Evolutionary conservation across 2,113 vertebrate genomes (phyloP), one percentile per base, ranked within the genome.

Genomic region (Pelodiscus sinensis): DNA sequence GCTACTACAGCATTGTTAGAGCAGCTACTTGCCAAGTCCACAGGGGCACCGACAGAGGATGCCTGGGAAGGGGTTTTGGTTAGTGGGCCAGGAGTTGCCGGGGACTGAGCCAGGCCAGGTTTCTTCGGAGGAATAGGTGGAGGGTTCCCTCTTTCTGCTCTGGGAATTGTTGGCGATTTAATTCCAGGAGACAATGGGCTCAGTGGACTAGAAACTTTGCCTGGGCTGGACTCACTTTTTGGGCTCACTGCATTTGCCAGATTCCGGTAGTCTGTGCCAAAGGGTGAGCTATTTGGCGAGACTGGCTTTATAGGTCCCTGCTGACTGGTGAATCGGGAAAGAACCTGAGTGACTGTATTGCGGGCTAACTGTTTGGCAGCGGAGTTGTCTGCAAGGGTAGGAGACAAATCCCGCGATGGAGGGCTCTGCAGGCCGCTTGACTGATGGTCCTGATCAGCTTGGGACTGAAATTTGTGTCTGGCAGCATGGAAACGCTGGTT

Each of bases 81-180:
- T 2, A 96, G 92, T 0, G 98, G 94, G 4, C 98, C 78, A 2
- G 98, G 90, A 56, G 99, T 97, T 19, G 98, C 98, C 3, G 99
- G 98, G 0, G 99, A 98, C 92, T 99, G 99, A n/a, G 98, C 97
- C 13, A 99, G 98, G 71, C 99, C 98, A 0, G 99, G 99, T 60
- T 99, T 99, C 97, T 99, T 99, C 0, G 99, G 99, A 19, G 99
- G 99, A 87, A 99, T 99, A 57, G 99, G 99, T 0, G 99, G 99
- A 79, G 99, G 99, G 96, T 98, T 99, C 58, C 99, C 99, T 85
- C 99, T 97, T 55, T 99, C 99, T 2, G 98, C 98, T 90, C 99
- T 98, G 52, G 98, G 96, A 88, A 99, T 98, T 86, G 98, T 98
- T 1, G 99, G 99, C 0, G 99, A 99, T 94, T 98, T 98, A 87